Conservation (phyloP, 2,113 vertebrate genomes). For the Rhizomys pruinosus region DNA sequence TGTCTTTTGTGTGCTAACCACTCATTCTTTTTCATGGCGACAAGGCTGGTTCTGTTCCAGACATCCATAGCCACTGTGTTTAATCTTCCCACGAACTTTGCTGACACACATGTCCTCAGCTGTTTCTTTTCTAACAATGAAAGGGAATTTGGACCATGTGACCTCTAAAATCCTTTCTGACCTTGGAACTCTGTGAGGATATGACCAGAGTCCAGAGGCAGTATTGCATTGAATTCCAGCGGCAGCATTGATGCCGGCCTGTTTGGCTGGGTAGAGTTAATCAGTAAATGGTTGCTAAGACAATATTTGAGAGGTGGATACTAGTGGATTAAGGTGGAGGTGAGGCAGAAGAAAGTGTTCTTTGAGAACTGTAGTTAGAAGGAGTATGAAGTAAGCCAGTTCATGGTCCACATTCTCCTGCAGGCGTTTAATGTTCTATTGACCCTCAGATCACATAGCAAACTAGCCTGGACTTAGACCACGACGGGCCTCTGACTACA, state of each 20-base stretch:
- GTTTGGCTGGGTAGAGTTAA: constrained; percentile 59
- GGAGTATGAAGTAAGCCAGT: neutral
- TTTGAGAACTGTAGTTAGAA: constrained; percentile 39
- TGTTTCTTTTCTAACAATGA: neutral
- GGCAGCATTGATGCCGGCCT: constrained; percentile 17
- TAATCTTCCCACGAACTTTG: neutral
- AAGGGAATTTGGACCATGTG: neutral
- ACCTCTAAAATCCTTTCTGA: neutral
- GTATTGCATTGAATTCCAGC: neutral
- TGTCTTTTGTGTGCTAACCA: neutral
- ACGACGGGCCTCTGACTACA: neutral
- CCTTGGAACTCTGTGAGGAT: neutral
- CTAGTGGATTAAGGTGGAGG: constrained; percentile 45
- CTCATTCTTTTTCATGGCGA: neutral
- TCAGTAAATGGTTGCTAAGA: constrained; percentile 73
- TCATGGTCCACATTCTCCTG: neutral
- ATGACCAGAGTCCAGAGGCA: neutral
- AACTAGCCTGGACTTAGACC: neutral
- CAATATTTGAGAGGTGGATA: constrained; percentile 69
- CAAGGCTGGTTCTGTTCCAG: neutral
- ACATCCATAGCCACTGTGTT: neutral
- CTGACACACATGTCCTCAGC: neutral
- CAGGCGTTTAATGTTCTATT: neutral
- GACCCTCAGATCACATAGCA: neutral
- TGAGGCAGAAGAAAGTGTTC: constrained; percentile 53